Evolutionary conservation across 2,797 vertebrate species (phyloP).

Genomic region (Protosalanx chinensis): DNA sequence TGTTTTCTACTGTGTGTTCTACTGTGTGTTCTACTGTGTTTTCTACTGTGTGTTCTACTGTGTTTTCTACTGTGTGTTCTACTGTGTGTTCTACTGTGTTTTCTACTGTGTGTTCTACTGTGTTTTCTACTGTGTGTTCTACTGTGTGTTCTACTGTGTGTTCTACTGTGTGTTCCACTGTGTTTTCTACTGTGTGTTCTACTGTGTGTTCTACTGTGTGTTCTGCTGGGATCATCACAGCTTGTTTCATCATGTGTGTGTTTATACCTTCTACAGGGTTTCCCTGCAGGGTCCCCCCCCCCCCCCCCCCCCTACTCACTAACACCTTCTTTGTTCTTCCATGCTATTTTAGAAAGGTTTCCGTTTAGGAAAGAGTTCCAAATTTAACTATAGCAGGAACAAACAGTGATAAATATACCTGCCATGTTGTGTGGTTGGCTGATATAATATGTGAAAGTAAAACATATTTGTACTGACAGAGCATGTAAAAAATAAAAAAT

Average conservation of each 20-base stretch:
- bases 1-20: conserved; percentile 34
- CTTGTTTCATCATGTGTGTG: conserved; percentile 53
- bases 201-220: conserved; percentile 27
- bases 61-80: conserved; percentile 28
- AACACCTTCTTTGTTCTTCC: conserved; percentile 62
- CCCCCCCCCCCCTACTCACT: conserved; percentile 41
- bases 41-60: conserved; percentile 37
- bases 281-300: conserved; percentile 6
- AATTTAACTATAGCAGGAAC: conserved; percentile 50
- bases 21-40: conserved; percentile 19
- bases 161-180: conserved; percentile 32
- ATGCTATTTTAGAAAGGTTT: conserved; percentile 58
- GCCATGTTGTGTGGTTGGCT: conserved; percentile 24
- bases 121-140: conserved; percentile 34
- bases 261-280: conserved; percentile 45
- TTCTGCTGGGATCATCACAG: conserved; percentile 50
- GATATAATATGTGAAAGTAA: conserved; percentile 1
- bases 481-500: background rate
- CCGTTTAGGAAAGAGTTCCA: conserved; percentile 44
- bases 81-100: conserved; percentile 22
- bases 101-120: conserved; percentile 37
- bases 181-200: conserved; percentile 35
- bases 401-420: conserved; percentile 55
- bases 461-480: background rate
- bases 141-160: conserved; percentile 34